These are phyloP conservation scores for Blennius ocellaris DNA, from an alignment of 2,113 vertebrate genomes.

Conservation along the genomic window DNA sequence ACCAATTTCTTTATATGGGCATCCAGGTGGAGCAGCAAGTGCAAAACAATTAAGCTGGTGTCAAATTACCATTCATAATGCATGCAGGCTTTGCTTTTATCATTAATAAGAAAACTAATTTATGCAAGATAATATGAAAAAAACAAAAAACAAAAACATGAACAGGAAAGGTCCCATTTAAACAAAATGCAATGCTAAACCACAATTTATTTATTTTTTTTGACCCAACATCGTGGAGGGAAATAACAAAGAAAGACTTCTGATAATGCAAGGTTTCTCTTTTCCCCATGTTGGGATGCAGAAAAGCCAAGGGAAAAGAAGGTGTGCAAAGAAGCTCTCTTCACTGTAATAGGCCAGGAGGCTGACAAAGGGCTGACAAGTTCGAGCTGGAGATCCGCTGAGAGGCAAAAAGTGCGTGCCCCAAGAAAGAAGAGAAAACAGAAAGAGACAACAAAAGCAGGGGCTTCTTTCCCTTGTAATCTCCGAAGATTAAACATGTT, in stretches of 20 bases:
- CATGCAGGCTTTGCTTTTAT: too few relatives aligned
- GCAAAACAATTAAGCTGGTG: too few relatives aligned
- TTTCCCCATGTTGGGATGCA: conserved; percentile 28
- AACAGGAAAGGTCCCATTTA: neutral
- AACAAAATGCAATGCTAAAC: too few relatives aligned
- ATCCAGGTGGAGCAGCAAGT: neutral
- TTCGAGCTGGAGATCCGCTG: conserved; percentile 52
- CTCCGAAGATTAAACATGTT: conserved; percentile 76
- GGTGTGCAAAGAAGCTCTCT: conserved; percentile 38
- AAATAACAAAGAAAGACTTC: neutral
- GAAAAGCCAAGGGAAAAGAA: conserved; percentile 38
- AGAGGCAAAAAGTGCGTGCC: conserved; percentile 52
- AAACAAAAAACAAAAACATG: neutral
- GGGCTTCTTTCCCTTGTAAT: conserved; percentile 59
- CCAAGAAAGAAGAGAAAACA: conserved; percentile 36
- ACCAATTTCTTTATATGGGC: neutral
- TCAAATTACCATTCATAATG: too few relatives aligned
- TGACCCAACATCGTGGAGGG: neutral
- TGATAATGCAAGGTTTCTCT: conserved; percentile 1
- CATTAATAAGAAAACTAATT: too few relatives aligned
- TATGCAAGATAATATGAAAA: neutral
- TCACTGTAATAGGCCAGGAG: conserved; percentile 46
- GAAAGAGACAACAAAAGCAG: conserved; percentile 45
- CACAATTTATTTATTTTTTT: too few relatives aligned
- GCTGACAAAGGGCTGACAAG: conserved; percentile 64